Evolutionary conservation across 1,140 invertebrate species (phyloP), one percentile per base, ranked within the genome.

Genomic region (Cylas formicarius): DNA sequence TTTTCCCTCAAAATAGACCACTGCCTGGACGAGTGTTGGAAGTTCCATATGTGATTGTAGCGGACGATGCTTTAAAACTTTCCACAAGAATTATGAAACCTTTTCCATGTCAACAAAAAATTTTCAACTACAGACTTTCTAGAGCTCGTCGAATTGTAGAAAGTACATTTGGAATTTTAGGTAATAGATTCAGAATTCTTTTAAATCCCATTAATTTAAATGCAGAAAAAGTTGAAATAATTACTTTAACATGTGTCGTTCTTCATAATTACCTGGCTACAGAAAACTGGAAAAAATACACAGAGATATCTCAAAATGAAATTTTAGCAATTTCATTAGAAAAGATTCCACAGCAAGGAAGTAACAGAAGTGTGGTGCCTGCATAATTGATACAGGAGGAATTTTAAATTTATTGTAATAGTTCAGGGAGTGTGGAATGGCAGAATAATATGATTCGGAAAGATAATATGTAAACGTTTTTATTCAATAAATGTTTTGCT

Each of bases 1-100:
- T 40, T 28, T 35, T 50, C n/a, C 42, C 57, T 11, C 9, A 23
- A 24, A 40, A 35, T 26, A 21, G 29, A 31, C 10, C 39, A 7
- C 26, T 53, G 11, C 46, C 41, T 24, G 17, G 19, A 24, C n/a
- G 40, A 36, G 35, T 20, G 7, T 28, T 13, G 13, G 6, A 32
- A 18, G 28, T 49, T 5, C 46, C 46, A 38, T 69, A 17, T 32
- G 38, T 28, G 21, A 28, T 52, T 8, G 56, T 68, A 2, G 62
- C 44, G 19, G 72, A 75, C 53, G 68, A 70, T 42, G 70, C 67
- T 19, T 75, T 73, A 53, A 60, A 68, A 14, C 46, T 73, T 27
- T 56, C 53, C 24, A 43, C 44, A 36, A 57, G 65, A 38, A 38
- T 73, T 38, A 62, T 73, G 60, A 67, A 65, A 40, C 67, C 69